Percentiles rank a stretch among this genome's conserved stretches.
phyloP scores from a whole-genome alignment of 2,113 vertebrate species.

The Neotragus moschatus region DNA sequence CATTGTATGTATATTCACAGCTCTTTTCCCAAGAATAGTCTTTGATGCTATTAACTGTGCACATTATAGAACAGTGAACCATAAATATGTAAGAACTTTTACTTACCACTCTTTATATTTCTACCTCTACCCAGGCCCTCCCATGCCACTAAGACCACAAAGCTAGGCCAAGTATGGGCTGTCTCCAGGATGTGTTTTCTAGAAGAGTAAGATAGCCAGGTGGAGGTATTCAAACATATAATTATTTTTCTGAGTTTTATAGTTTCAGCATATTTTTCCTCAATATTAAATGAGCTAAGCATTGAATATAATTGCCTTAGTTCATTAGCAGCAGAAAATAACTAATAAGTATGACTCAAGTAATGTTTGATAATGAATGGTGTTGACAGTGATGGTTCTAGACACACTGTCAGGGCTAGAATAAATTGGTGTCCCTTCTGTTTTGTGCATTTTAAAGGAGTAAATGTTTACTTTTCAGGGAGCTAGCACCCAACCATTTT shows the following conservation, averaged over 20 bases:
- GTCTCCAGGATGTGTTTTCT: neutral
- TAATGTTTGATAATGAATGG: neutral
- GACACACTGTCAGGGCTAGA: neutral
- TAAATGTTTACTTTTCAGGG: neutral
- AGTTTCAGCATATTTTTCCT: neutral
- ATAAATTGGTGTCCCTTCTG: neutral
- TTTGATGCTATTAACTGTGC: neutral
- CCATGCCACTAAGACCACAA: neutral
- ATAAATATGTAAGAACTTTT: neutral
- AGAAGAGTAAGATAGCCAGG: neutral
- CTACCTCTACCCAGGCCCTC: neutral
- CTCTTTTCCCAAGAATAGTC: neutral
- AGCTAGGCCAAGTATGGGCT: neutral
- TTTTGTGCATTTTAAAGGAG: neutral
- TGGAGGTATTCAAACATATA: neutral
- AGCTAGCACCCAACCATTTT: neutral
- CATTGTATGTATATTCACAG: neutral
- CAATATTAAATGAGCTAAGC: neutral
- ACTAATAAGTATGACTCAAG: neutral
- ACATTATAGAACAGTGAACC: neutral
- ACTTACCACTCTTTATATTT: neutral
- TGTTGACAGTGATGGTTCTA: neutral
- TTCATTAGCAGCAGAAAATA: conserved; percentile 6
- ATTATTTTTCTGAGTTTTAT: neutral
- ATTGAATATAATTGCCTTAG: neutral